Evolutionary conservation across 1,140 invertebrate genomes (phyloP), one percentile per base, ranked within the genome.

Genomic region (Drosophila neocordata): DNA sequence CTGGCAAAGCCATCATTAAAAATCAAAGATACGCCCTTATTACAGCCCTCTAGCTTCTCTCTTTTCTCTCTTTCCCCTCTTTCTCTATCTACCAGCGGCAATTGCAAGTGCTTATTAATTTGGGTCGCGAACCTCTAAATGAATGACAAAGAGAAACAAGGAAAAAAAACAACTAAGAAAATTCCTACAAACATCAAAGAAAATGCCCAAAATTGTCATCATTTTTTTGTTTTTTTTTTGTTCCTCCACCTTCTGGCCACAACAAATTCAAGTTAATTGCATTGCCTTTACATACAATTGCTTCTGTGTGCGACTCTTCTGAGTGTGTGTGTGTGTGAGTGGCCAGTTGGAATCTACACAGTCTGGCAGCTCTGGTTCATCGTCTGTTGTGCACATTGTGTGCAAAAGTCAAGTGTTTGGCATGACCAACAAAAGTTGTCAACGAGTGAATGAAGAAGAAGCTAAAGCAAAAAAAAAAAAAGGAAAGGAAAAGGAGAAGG

Each of bases 361-460:
- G 9, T 27, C 31, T 51, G n/a, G 51, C 24, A 22, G 44, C 27
- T 51, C 53, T 73, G 70, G 55, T 7, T 65, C 72, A 77, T 76
- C 76, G 73, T 84, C 27, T 85, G 63, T 62, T 37, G 65, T 75
- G 73, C 69, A 64, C 82, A 87, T 87, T 87, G 81, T 84, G 66
- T 52, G 41, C 41, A 48, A 70, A 70, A 72, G 60, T 87, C 69
- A 87, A 85, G 81, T 85, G 81, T 82, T 87, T 87, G 78, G 74
- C 67, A 56, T 65, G 52, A 37, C 70, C 70, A 85, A 85, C 81
- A 85, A 87, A 85, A 78, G 82, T 70, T 82, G 82, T 85, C 81
- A 87, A 65, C 52, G 60, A 56, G 31, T 56, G 31, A 55, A 44
- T 44, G 41, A 44, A 44, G 15, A 48, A 48, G 41, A 8, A 48